Conservation (phyloP, 1,140 invertebrate genomes). For the Drosophila biarmipes region DNA sequence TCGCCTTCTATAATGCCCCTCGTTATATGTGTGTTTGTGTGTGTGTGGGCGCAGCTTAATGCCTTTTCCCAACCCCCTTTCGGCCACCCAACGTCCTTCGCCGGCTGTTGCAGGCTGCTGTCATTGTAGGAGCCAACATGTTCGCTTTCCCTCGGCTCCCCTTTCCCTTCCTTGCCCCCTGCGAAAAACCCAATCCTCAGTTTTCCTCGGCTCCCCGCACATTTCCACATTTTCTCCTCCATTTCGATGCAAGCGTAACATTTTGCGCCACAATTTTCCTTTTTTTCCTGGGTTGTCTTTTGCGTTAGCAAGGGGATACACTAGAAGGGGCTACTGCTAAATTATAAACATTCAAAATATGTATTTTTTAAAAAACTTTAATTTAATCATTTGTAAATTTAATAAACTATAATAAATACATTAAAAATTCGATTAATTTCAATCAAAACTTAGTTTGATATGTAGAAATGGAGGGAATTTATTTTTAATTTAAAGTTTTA, state of each 20-base stretch:
- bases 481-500: no score
- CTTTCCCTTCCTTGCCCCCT: not conserved
- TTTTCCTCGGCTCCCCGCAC: not conserved
- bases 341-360: not conserved
- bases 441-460: no score
- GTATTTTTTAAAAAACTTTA: not conserved
- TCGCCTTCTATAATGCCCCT: slow-evolving; percentile 65
- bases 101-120: slow-evolving; percentile 73
- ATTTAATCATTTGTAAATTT: no score
- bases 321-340: not conserved
- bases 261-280: slow-evolving; percentile 71
- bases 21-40: slow-evolving; percentile 34
- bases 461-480: no score
- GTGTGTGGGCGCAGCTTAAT: slow-evolving; percentile 68
- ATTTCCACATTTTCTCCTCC: slow-evolving; percentile 9
- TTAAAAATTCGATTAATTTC: no score
- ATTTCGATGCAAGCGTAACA: slow-evolving; percentile 71
- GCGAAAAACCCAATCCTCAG: slow-evolving; percentile 37
- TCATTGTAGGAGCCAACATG: slow-evolving; percentile 75
- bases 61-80: slow-evolving; percentile 53
- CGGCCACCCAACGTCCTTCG: slow-evolving; percentile 50
- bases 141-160: slow-evolving; percentile 11
- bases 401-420: no score
- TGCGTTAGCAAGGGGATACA: slow-evolving; percentile 48
- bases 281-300: slow-evolving; percentile 41